These are phyloP conservation scores for Physella acuta DNA, from an alignment of 1,140 invertebrate genomes.

Conservation along the genomic window DNA sequence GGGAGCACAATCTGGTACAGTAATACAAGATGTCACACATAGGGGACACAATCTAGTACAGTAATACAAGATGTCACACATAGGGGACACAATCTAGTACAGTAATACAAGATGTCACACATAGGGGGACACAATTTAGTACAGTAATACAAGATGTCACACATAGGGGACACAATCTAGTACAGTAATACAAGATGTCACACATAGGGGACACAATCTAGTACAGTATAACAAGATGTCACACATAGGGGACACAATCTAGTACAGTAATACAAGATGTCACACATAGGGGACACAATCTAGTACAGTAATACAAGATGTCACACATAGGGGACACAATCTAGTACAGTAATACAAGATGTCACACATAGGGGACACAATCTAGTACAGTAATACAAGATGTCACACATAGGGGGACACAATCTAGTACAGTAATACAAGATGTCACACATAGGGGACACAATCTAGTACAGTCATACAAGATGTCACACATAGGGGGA, in stretches of 20 bases:
- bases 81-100: constrained; percentile 50
- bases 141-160: constrained; percentile 49
- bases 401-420: constrained; percentile 59
- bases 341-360: constrained; percentile 39
- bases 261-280: constrained; percentile 42
- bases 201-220: constrained; percentile 53
- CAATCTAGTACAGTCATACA: constrained; percentile 49
- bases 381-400: constrained; percentile 35
- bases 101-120: constrained; percentile 52
- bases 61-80: constrained; percentile 53
- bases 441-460: no score
- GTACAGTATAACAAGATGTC: constrained; percentile 52
- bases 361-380: constrained; percentile 57
- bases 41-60: constrained; percentile 48
- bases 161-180: constrained; percentile 53
- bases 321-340: constrained; percentile 56
- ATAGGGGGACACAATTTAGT: constrained; percentile 53
- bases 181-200: constrained; percentile 49
- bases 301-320: constrained; percentile 41
- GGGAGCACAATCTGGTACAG: constrained; percentile 46
- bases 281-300: constrained; percentile 56
- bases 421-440: constrained; percentile 35
- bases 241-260: constrained; percentile 55
- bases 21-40: constrained; percentile 54
- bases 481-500: constrained; percentile 57